Base-by-base conservation (phyloP, 2,113 vertebrate genomes). In the Salvelinus sp. region DNA sequence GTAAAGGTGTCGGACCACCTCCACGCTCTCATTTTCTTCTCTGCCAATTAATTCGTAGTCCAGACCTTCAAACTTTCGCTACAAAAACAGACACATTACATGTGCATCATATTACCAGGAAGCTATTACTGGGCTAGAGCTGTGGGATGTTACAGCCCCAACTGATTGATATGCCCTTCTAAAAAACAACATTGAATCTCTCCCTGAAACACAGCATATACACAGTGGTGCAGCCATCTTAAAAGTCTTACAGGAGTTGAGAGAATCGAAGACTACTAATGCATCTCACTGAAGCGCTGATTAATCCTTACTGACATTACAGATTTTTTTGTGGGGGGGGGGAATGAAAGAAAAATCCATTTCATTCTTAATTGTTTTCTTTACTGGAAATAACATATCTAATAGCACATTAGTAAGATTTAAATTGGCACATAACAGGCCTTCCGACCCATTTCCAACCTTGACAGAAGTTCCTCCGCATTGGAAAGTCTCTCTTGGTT, bases 361-460 rank as follows among this genome's bases (percentile, higher is more conserved):
- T 6, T 72, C 76, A 89, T 75, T 79, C 76, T 88, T 87, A 75
- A 81, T 88, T 89, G 30, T 65, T 86, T 69, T 79, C 64, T 79
- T 76, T 79, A 75, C 58, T 81, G 78, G 78, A 89, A 89, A 83
- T 85, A 88, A 86, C 84, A 87, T 75, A 23, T 85, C 80, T 70
- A 57, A 86, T 83, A 89, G 85, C 90, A 90, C 89, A 86, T 88
- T 87, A 76, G 73, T 87, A 90, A 86, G 72, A 83, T 69, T 81
- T 83, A 66, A 81, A 84, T 89, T 92, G 88, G 90, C 88, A 90
- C 84, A 80, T 22, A 33, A 60, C 60, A 83, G 78, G 38, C 58
- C 27, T 33, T 27, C 47, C 27, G 23, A 38, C 75, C 77, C 69
- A 28, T 7, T 75, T 54, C 23, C 74, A 50, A 28, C n/a, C 66